Conservation (phyloP, 2,888 invertebrate genomes). For the Rhodophaea formosa region DNA sequence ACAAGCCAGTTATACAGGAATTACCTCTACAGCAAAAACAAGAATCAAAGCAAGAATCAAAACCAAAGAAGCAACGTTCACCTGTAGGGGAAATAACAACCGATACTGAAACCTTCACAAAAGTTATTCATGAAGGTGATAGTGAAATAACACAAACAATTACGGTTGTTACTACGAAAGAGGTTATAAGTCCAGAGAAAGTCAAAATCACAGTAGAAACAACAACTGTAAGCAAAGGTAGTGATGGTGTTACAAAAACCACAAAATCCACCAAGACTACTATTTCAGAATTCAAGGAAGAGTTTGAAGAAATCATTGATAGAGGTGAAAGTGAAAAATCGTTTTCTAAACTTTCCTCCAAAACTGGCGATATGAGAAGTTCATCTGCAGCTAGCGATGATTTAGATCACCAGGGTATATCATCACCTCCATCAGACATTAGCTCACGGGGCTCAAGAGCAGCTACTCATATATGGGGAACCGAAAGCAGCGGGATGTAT, state of each 20-base stretch:
- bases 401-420: constrained; percentile 77
- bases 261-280: constrained; percentile 77
- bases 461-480: constrained; percentile 77
- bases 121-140: constrained; percentile 67
- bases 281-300: constrained; percentile 74
- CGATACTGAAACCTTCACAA: constrained; percentile 71
- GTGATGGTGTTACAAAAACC: constrained; percentile 72
- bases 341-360: constrained; percentile 71
- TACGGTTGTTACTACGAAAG: constrained; percentile 74
- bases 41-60: constrained; percentile 41
- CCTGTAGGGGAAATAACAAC: constrained; percentile 74
- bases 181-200: constrained; percentile 75
- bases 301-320: constrained; percentile 72
- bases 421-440: constrained; percentile 83
- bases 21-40: constrained; percentile 44
- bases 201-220: constrained; percentile 73
- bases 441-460: constrained; percentile 82
- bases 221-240: constrained; percentile 70
- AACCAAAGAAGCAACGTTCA: constrained; percentile 63
- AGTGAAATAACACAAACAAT: constrained; percentile 72
- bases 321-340: constrained; percentile 75
- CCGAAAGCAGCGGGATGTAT: constrained; percentile 76
- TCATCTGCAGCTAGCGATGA: constrained; percentile 85
- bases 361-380: constrained; percentile 78
- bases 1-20: constrained; percentile 43